Base-by-base conservation (phyloP, 2,113 vertebrate genomes). In the Equus quagga region DNA sequence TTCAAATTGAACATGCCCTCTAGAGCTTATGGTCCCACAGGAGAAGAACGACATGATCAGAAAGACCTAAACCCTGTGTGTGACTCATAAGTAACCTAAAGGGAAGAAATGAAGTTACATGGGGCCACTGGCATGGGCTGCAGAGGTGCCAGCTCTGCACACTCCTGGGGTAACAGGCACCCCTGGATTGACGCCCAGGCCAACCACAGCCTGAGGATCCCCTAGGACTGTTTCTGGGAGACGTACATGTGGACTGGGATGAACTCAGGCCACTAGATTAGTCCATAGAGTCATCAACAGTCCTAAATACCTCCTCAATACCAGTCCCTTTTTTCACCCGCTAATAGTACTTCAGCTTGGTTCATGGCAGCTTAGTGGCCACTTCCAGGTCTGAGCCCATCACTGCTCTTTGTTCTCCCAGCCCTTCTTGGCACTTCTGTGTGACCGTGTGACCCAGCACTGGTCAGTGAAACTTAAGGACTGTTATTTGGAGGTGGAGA, bases 141-240 rank as follows among this genome's bases (percentile, higher is more conserved):
- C 11, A 23, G 49, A 81, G 33, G 31, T 17, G 23, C 46, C 33
- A 49, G 33, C 21, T 67, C 12, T 49, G 33, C 24, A 49, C 6
- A 56, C 2, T 41, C 9, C n/a, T 64, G 26, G 58, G 33, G 19
- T 69, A 41, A 67, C 8, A 64, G 76, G 9, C 1, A 41, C 21
- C 49, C 9, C 26, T 15, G 60, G 31, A 58, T 21, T 24, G 15
- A 62, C 15, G 9, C 23, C 23, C 56, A 73, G 5, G 33, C 12
- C 21, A 64, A 33, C 36, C 1, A 0, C 26, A 41, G n/a, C 19
- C 31, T 46, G 0, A 17, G 6, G 62, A 2, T 31, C 5, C 21
- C 46, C 5, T 75, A 24, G 21, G 3, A 64, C 19, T 92, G 21
- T 81, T 78, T 60, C 87, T 78, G 51, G n/a, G 46, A 72, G 81